phyloP scores from a whole-genome alignment of 1,140 invertebrate genomes.

The Anastatus disparis region DNA sequence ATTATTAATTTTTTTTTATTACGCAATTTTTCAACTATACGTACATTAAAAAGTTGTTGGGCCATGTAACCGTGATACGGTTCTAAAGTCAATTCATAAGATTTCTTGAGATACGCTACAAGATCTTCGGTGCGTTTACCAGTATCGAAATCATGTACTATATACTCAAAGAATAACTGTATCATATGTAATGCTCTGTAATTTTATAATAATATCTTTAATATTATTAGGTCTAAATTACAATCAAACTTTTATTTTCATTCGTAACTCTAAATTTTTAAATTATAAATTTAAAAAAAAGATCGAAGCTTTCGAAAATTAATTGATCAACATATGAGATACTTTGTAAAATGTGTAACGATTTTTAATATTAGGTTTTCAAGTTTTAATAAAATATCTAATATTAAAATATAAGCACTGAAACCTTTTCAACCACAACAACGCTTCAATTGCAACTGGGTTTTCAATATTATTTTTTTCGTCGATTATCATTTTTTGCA shows the following conservation, averaged over 20 bases:
- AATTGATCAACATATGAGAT: too few relatives aligned
- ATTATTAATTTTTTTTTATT: neutral
- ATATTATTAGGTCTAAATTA: too few relatives aligned
- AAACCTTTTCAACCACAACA: conserved; percentile 77
- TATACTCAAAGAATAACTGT: conserved; percentile 69
- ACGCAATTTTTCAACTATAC: conserved; percentile 38
- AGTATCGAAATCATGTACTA: conserved; percentile 66
- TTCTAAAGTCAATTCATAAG: conserved; percentile 74
- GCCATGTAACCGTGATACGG: conserved; percentile 76
- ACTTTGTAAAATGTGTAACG: too few relatives aligned
- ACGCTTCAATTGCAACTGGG: conserved; percentile 68
- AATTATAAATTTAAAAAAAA: too few relatives aligned
- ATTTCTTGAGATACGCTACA: conserved; percentile 67
- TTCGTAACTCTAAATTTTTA: too few relatives aligned
- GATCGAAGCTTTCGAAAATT: too few relatives aligned
- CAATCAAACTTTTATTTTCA: neutral
- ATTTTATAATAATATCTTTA: conserved; percentile 30
- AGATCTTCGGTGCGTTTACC: conserved; percentile 67
- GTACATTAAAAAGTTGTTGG: conserved; percentile 74
- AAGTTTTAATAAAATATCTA: too few relatives aligned
- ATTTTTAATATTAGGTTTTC: too few relatives aligned
- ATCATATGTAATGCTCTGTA: conserved; percentile 73
- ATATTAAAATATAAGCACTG: too few relatives aligned
- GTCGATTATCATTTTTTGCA: conserved; percentile 74
- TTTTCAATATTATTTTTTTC: conserved; percentile 67